These are phyloP conservation scores for Eurystomus glaucurus DNA, from an alignment of 2,797 vertebrate genomes.

Conservation along the genomic window DNA sequence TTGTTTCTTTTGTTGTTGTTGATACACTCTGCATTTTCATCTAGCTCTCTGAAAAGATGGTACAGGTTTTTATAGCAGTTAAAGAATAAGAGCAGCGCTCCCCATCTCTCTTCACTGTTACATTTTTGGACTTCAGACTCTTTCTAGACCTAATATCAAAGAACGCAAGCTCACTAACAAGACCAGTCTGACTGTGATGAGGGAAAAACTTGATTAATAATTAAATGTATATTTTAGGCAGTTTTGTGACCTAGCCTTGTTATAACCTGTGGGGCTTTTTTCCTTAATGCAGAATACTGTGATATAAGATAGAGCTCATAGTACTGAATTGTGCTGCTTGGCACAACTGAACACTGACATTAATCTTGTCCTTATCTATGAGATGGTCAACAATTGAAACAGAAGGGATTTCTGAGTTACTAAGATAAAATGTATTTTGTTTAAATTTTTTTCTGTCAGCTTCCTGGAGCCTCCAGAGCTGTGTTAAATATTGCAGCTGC, in stretches of 20 bases:
- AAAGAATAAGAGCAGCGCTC: not conserved
- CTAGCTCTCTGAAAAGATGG: conserved; percentile 38
- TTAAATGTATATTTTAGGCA: conserved; percentile 30
- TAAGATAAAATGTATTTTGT: not conserved
- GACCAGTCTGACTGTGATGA: not conserved
- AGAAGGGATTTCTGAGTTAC: not conserved
- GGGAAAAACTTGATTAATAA: conserved; percentile 27
- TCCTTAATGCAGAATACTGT: not conserved
- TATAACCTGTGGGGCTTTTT: not conserved
- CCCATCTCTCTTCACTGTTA: not conserved
- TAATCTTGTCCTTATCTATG: not conserved
- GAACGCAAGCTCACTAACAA: conserved; percentile 23
- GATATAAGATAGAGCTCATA: not conserved
- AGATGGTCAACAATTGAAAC: not conserved
- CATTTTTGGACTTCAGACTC: conserved; percentile 20
- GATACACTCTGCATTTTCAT: conserved; percentile 1
- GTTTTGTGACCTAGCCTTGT: not conserved
- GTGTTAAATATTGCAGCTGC: not conserved
- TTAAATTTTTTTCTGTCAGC: not conserved
- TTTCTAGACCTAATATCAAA: conserved; percentile 40
- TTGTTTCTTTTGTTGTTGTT: conserved; percentile 44
- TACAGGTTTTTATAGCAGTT: conserved; percentile 7
- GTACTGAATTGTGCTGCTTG: not conserved
- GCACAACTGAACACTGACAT: not conserved
- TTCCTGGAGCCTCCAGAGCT: not conserved